These are phyloP conservation scores for Centropus bengalensis DNA, from an alignment of 2,113 vertebrate genomes.

Conservation along the genomic window DNA sequence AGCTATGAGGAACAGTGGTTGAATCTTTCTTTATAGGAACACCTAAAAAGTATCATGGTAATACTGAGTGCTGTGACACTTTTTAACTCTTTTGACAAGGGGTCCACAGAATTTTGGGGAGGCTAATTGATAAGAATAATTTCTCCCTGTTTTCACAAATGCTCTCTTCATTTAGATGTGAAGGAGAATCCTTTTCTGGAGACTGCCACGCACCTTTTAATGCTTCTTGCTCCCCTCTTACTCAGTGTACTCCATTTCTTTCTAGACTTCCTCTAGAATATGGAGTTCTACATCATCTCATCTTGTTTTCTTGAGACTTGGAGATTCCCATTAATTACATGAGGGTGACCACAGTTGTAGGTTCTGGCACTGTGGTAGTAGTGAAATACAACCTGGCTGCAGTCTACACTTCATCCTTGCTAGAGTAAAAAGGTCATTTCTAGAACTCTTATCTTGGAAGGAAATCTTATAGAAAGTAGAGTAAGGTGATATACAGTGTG, in stretches of 20 bases:
- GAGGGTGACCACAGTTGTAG: not conserved
- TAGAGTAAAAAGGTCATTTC: not conserved
- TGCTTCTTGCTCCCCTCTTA: not conserved
- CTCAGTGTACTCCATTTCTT: not conserved
- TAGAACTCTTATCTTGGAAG: not conserved
- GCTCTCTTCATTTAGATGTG: not conserved
- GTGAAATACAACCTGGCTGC: not conserved
- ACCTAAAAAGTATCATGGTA: not conserved
- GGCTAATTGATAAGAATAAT: not conserved
- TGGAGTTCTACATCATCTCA: not conserved
- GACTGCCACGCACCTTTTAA: not conserved
- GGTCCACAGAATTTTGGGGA: not conserved
- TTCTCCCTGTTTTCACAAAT: not conserved
- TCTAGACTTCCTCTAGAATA: not conserved
- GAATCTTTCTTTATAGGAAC: not conserved
- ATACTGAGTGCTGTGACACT: not conserved
- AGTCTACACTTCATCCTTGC: not conserved
- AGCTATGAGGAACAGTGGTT: not conserved
- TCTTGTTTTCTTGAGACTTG: not conserved
- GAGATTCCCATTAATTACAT: not conserved
- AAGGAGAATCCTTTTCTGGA: not conserved
- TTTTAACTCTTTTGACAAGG: not conserved
- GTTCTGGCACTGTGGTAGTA: not conserved
- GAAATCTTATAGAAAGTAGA: not conserved
- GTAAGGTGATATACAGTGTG: fast-evolving